phyloP scores from a whole-genome alignment of 30 jellyfish, hydroid and myxozoan species.

The Turritopsis dohrnii region DNA sequence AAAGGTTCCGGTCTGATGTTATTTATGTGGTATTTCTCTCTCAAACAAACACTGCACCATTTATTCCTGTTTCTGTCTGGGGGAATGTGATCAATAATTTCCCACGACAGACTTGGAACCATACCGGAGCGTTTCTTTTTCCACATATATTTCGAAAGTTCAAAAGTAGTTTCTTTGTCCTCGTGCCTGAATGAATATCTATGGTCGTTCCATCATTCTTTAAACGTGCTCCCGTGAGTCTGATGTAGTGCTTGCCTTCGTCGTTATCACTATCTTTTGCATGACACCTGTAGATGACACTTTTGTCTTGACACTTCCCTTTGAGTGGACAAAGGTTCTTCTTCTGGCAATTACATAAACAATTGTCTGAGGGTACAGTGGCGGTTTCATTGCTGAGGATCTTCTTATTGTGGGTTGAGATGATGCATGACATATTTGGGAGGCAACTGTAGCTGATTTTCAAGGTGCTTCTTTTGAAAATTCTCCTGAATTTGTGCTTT shows the following conservation, averaged over 20 bases:
- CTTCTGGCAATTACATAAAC: background rate
- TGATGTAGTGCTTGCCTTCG: conserved; percentile 6
- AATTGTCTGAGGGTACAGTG: background rate
- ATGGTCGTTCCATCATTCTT: no score
- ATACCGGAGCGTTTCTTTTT: no score
- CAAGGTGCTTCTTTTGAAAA: background rate
- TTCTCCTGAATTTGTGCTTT: background rate
- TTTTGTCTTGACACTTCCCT: background rate
- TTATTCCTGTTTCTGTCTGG: no score
- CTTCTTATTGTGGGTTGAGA: conserved; percentile 9
- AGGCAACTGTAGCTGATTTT: no score
- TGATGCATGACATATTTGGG: background rate
- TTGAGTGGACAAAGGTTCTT: background rate
- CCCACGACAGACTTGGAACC: no score
- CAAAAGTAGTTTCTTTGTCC: no score
- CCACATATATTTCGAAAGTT: no score
- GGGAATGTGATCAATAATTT: no score
- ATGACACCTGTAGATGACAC: background rate
- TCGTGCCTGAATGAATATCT: no score
- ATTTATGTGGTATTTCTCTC: background rate
- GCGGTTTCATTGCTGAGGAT: background rate
- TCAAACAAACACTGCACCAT: background rate
- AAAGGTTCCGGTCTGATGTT: background rate
- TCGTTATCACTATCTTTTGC: background rate
- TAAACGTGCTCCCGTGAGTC: background rate